Conservation (phyloP, 1,140 invertebrate genomes). For the Mya arenaria region DNA sequence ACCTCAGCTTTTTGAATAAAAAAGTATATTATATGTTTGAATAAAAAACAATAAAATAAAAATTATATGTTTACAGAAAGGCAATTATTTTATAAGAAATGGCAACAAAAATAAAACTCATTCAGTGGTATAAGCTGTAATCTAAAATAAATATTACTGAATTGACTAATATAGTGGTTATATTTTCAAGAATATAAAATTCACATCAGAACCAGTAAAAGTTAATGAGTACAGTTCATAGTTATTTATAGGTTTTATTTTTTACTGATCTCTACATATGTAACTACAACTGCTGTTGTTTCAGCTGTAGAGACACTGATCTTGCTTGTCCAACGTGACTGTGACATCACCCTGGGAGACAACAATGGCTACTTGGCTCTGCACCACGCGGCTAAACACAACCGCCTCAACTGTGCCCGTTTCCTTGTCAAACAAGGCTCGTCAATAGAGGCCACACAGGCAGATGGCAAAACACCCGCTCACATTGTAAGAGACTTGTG, state of each 20-base stretch:
- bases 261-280: not conserved
- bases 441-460: slow-evolving; percentile 70
- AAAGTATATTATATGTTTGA: too few relatives aligned
- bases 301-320: slow-evolving; percentile 71
- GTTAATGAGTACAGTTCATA: too few relatives aligned
- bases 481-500: slow-evolving; percentile 79
- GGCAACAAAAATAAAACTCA: too few relatives aligned
- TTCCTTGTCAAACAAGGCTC: slow-evolving; percentile 79
- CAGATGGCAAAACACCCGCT: slow-evolving; percentile 74
- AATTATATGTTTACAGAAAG: too few relatives aligned
- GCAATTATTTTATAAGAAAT: too few relatives aligned
- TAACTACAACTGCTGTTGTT: slow-evolving; percentile 8
- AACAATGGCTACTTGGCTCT: slow-evolving; percentile 73
- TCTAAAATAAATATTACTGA: too few relatives aligned
- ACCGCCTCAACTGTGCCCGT: slow-evolving; percentile 75
- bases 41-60: too few relatives aligned
- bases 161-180: too few relatives aligned
- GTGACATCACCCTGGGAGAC: slow-evolving; percentile 77
- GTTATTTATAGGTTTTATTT: too few relatives aligned
- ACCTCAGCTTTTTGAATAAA: too few relatives aligned
- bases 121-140: too few relatives aligned
- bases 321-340: slow-evolving; percentile 77
- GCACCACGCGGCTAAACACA: slow-evolving; percentile 75
- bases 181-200: too few relatives aligned
- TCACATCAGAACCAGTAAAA: not conserved